Base-by-base conservation (phyloP, 2,888 invertebrate species). In the Torymus tubicola region DNA sequence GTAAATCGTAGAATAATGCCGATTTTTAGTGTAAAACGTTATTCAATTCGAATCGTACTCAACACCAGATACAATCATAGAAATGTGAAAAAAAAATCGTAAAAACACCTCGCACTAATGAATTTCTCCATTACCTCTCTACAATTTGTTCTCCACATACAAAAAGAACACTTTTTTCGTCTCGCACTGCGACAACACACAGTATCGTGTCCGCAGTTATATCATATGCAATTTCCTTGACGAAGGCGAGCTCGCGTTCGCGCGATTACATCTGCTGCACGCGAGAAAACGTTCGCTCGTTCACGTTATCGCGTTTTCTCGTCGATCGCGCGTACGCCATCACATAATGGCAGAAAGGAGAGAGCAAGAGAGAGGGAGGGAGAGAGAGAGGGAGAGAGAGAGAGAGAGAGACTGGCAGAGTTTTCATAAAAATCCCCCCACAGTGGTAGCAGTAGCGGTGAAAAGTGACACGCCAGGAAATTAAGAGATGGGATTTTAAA, bases 401-500 rank as follows among this genome's bases (percentile, higher is more conserved):
- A 76, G 60, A 60, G 65, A 21, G 61, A 64, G 69, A 64, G 79
- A 74, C 68, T 68, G 60, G 42, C 61, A 8, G 85, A 86, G 86
- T 86, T 88, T 87, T 86, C 86, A 87, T 86, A 89, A 88, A 88
- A 75, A 67, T 71, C 86, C 84, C 85, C 87, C 24, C 24, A 3
- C 24, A 24, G 24, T 24, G 24, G 24, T 24, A 24, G 24, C 3
- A 24, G 24, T 3, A 86, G 87, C 87, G 87, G 86, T 84, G 55
- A 86, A 85, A 87, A 86, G 88, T 89, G 89, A 89, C 89, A 87
- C 86, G 86, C 85, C 80, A 89, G 89, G 89, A 89, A 89, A 89
- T 89, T 89, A 89, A 89, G 87, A 88, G 88, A 88, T 87, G 87
- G 85, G 87, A 88, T 88, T 89, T 89, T 88, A 89, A 89, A 89